Evolutionary conservation across 2,888 invertebrate genomes (phyloP), one percentile per base, ranked within the genome.

Genomic region (Agrochola macilenta): DNA sequence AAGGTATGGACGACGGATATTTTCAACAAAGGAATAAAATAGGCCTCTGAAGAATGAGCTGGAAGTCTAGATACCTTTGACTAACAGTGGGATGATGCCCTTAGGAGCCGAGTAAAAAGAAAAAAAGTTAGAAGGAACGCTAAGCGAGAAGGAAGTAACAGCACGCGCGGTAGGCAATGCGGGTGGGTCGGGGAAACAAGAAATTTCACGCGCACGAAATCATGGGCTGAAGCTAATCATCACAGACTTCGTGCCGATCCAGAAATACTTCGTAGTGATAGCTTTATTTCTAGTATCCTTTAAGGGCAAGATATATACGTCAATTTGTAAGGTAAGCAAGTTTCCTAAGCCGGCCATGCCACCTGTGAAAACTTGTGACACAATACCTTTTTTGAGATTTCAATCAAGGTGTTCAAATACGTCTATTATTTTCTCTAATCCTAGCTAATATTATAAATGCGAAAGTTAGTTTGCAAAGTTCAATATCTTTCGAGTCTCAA

Each of bases 261-360:
- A 2, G 17, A n/a, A n/a, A 70, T 8, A 54, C 26, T 20, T 39
- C 8, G 12, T 14, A n/a, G 20, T 17, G 30, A 70, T 65, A 84
- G 39, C 60, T 69, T 61, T 69, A 72, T 65, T 5, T 17, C 43
- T 26, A 69, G 52, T 17, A 7, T 23, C 78, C 74, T 30, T 74
- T 46, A 82, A 49, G 63, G 69, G 17, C 61, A 23, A 66, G 58
- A 75, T 73, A 82, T 78, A 85, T 69, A 84, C 74, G 61, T 70
- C 66, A 82, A n/a, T 52, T 30, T 35, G 49, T 61, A 65, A 82
- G 86, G 86, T 60, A 52, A 85, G 58, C 83, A 66, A n/a, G 83
- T 73, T 84, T 66, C 74, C 71, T 43, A 63, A 69, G 39, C 23
- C 5, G 63, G 69, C 2, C 11, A 20, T 5, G 54, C 23, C 69